A percentile compares a stretch with the other conserved stretches of the same genome.
These are phyloP conservation scores for Reinhardtius hippoglossoides DNA, from an alignment of 2,113 vertebrate genomes.

Conservation along the genomic window DNA sequence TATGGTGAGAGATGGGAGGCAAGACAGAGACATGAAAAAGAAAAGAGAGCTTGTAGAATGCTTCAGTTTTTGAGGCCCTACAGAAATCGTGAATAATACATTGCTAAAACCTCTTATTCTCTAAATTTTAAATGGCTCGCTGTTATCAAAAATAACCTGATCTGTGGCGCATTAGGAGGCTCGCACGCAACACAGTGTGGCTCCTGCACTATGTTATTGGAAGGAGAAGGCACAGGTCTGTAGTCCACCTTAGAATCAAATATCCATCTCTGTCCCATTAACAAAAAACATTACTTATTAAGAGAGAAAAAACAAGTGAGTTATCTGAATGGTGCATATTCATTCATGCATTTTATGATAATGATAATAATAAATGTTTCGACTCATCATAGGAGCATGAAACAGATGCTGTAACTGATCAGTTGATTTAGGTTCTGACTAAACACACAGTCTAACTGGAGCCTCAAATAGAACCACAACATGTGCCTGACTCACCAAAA, in stretches of 20 bases:
- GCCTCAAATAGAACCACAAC: slow-evolving; percentile 2
- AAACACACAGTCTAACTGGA: slow-evolving; percentile 3
- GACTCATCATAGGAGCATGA: not conserved
- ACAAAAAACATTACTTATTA: not conserved
- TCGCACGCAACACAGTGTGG: slow-evolving; percentile 59
- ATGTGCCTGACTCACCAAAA: slow-evolving; percentile 35
- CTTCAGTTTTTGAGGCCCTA: slow-evolving; percentile 62
- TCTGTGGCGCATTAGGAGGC: slow-evolving; percentile 46
- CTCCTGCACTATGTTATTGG: not conserved
- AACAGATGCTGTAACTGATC: not conserved
- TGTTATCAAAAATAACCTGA: slow-evolving; percentile 76
- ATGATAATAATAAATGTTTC: not conserved
- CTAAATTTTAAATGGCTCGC: slow-evolving; percentile 76
- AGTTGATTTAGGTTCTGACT: not conserved
- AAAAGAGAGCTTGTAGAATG: slow-evolving; percentile 52
- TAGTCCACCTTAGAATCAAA: not conserved
- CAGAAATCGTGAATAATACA: slow-evolving; percentile 76
- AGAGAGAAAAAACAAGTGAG: not conserved
- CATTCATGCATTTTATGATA: not conserved
- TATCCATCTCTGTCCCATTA: not conserved
- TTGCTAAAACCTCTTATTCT: slow-evolving; percentile 76
- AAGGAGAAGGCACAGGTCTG: not conserved
- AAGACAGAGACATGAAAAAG: slow-evolving; percentile 14
- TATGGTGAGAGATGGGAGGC: not conserved
- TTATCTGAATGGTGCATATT: not conserved